phyloP scores from a whole-genome alignment of 1,140 invertebrate genomes.

The Neodiprion virginianus region DNA sequence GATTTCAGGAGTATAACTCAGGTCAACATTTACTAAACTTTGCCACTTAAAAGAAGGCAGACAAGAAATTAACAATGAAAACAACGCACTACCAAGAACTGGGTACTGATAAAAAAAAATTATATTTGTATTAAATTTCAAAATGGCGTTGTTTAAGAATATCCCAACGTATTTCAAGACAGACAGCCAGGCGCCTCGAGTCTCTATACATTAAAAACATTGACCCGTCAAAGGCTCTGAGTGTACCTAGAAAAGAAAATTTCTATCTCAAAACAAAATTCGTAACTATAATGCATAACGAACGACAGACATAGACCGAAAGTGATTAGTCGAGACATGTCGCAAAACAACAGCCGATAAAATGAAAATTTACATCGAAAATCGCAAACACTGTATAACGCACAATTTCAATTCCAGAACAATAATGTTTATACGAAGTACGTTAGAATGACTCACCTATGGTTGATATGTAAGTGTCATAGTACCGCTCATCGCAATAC shows the following conservation, averaged over 20 bases:
- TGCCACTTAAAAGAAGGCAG: too few species aligned
- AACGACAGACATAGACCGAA: conserved; percentile 9
- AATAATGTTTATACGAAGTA: background rate
- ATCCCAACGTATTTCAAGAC: background rate
- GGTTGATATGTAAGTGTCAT: conserved; percentile 90
- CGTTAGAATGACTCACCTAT: conserved; percentile 73
- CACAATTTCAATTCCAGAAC: background rate
- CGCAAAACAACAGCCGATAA: too few species aligned
- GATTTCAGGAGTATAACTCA: too few species aligned
- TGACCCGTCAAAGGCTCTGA: background rate
- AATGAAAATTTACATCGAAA: background rate
- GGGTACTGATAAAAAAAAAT: background rate
- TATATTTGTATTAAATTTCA: conserved; percentile 16
- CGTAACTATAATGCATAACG: background rate
- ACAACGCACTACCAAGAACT: background rate
- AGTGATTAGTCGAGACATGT: background rate
- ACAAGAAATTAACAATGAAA: background rate
- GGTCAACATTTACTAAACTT: too few species aligned
- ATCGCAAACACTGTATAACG: too few species aligned
- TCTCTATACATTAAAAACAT: background rate
- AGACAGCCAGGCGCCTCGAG: conserved; percentile 2
- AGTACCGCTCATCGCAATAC: conserved; percentile 89
- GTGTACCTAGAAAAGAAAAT: background rate
- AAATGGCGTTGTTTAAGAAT: conserved; percentile 6
- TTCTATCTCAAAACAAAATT: conserved; percentile 21